Evolutionary conservation across 2,113 vertebrate species (phyloP).

Genomic region (Grammomys dolichurus): DNA sequence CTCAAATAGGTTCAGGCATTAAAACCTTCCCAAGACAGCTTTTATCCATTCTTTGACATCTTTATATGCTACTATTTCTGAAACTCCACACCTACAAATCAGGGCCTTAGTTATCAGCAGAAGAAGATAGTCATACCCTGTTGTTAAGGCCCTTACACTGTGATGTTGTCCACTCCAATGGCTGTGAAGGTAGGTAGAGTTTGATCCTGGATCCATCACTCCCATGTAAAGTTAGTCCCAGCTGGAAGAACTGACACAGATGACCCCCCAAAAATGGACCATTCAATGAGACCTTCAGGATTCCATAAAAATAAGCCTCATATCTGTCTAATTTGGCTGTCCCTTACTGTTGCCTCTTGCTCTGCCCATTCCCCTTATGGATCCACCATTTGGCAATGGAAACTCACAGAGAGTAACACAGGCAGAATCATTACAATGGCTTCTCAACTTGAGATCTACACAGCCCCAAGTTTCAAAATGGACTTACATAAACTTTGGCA

Average conservation of each 20-base stretch:
- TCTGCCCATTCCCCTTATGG: background rate
- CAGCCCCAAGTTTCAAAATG: background rate
- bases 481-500: background rate
- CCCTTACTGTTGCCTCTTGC: background rate
- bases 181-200: background rate
- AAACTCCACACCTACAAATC: background rate
- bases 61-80: background rate
- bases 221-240: background rate
- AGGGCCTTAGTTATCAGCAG: background rate
- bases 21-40: too few relatives aligned
- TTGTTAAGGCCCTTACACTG: background rate
- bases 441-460: background rate
- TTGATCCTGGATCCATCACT: background rate
- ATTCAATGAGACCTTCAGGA: too few relatives aligned
- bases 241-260: background rate
- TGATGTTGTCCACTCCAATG: background rate
- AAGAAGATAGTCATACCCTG: background rate
- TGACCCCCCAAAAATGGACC: too few relatives aligned
- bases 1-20: too few relatives aligned
- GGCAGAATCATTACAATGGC: background rate
- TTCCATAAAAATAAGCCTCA: background rate
- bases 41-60: too few relatives aligned
- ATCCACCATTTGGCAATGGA: background rate
- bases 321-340: background rate
- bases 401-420: background rate